These are phyloP conservation scores for Malaclemys terrapin DNA, from an alignment of 2,113 vertebrate species.

Conservation along the genomic window DNA sequence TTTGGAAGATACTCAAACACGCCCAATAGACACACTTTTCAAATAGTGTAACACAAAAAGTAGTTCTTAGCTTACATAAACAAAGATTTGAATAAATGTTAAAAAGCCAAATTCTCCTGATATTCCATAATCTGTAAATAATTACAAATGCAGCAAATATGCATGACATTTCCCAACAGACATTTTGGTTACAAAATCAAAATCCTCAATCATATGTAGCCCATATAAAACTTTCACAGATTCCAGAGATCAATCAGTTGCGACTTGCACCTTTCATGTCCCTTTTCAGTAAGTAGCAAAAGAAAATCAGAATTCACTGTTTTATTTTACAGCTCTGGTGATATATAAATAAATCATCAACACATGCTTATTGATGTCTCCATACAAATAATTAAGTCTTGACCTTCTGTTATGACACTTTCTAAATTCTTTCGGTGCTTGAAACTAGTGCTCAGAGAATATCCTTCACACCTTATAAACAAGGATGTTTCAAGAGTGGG, in stretches of 20 bases:
- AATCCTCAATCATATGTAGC: not conserved
- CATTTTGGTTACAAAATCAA: slow-evolving; percentile 31
- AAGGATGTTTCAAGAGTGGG: not conserved
- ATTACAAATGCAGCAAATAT: slow-evolving; percentile 77
- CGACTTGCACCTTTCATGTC: not conserved
- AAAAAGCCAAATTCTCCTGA: slow-evolving; percentile 79
- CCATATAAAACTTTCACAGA: not conserved
- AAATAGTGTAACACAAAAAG: slow-evolving; percentile 61
- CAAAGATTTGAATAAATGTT: slow-evolving; percentile 82
- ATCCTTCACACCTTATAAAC: slow-evolving; percentile 50
- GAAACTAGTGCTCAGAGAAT: slow-evolving; percentile 57
- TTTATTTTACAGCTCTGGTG: slow-evolving; percentile 42
- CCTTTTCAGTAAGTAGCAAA: not conserved
- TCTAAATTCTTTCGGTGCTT: slow-evolving; percentile 72
- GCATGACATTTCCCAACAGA: slow-evolving; percentile 68
- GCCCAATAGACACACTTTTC: slow-evolving; percentile 40
- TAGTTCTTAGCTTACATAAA: slow-evolving; percentile 80
- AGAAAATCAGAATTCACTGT: slow-evolving; percentile 48
- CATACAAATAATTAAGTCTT: slow-evolving; percentile 85
- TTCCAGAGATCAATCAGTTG: not conserved
- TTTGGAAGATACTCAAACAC: slow-evolving; percentile 53
- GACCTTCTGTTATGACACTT: slow-evolving; percentile 81
- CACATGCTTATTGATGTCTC: slow-evolving; percentile 72
- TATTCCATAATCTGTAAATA: slow-evolving; percentile 78
- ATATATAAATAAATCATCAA: slow-evolving; percentile 78